A percentile compares a stretch with the other conserved stretches of the same genome.
Evolutionary conservation across 2,113 vertebrate genomes (phyloP).

Genomic region (Halichoeres trimaculatus): DNA sequence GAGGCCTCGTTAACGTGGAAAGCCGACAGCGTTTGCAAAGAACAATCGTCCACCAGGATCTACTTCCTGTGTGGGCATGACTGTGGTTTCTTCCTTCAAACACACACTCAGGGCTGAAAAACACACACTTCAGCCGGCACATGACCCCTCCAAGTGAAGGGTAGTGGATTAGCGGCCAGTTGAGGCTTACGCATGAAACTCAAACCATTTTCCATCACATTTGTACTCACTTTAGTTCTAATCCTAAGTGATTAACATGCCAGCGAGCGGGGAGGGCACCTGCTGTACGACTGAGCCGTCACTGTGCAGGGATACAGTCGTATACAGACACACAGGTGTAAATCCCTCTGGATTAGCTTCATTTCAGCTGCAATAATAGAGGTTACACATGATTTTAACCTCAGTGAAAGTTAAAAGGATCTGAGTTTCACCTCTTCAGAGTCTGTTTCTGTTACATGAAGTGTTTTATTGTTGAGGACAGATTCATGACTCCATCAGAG

Average conservation of each 20-base stretch:
- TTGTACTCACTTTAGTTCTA: slow-evolving; percentile 75
- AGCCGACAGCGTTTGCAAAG: neutral
- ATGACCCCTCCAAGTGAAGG: slow-evolving; percentile 65
- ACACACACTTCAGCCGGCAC: slow-evolving; percentile 24
- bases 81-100: slow-evolving; percentile 2
- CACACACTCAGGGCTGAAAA: slow-evolving; percentile 12
- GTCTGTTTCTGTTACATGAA: too few relatives aligned
- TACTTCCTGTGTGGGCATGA: slow-evolving; percentile 9
- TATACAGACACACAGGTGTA: slow-evolving; percentile 4
- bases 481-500: neutral
- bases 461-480: neutral
- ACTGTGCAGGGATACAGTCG: slow-evolving; percentile 19
- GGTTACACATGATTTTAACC: neutral
- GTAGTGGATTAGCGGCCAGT: slow-evolving; percentile 60
- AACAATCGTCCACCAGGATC: slow-evolving; percentile 29
- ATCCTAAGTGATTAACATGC: slow-evolving; percentile 80
- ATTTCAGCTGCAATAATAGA: slow-evolving; percentile 1
- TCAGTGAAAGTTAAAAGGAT: neutral
- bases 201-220: slow-evolving; percentile 82
- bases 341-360: slow-evolving; percentile 13
- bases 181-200: slow-evolving; percentile 76
- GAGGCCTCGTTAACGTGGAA: neutral
- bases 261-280: slow-evolving; percentile 68
- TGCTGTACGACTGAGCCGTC: slow-evolving; percentile 37
- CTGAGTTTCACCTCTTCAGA: too few relatives aligned